Conservation (phyloP, 1,140 invertebrate species). For the Heliothis subflexa region DNA sequence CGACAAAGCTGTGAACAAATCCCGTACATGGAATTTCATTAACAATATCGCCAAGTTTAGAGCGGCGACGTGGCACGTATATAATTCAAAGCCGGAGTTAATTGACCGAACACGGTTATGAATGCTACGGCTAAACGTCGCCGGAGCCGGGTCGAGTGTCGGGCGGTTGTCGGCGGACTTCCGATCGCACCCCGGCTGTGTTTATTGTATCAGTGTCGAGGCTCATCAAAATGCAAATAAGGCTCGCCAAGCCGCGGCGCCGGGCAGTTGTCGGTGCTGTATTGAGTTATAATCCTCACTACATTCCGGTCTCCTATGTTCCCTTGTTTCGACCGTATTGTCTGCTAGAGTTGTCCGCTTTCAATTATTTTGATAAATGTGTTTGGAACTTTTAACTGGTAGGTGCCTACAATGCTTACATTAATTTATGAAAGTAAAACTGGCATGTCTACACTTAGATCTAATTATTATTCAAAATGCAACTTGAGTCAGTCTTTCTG, state of each 20-base stretch:
- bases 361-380: slow-evolving; percentile 16
- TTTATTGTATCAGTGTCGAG: slow-evolving; percentile 81
- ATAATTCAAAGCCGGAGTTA: slow-evolving; percentile 69
- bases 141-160: slow-evolving; percentile 54
- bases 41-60: slow-evolving; percentile 33
- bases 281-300: slow-evolving; percentile 75
- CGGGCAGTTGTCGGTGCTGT: slow-evolving; percentile 73
- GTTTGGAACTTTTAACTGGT: background rate
- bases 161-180: slow-evolving; percentile 51
- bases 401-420: background rate
- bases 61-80: slow-evolving; percentile 35
- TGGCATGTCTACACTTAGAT: background rate
- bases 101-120: slow-evolving; percentile 69
- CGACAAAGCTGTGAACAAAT: background rate
- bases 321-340: slow-evolving; percentile 41
- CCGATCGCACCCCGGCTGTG: slow-evolving; percentile 63
- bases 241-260: slow-evolving; percentile 65
- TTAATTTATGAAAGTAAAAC: background rate
- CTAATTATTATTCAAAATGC: no score
- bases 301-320: slow-evolving; percentile 38
- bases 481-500: no score
- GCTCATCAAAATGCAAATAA: slow-evolving; percentile 85
- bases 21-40: slow-evolving; percentile 23
- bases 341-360: slow-evolving; percentile 24
- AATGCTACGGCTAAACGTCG: slow-evolving; percentile 68